Conservation (phyloP, 2,113 vertebrate genomes). For the Chitala chitala region DNA sequence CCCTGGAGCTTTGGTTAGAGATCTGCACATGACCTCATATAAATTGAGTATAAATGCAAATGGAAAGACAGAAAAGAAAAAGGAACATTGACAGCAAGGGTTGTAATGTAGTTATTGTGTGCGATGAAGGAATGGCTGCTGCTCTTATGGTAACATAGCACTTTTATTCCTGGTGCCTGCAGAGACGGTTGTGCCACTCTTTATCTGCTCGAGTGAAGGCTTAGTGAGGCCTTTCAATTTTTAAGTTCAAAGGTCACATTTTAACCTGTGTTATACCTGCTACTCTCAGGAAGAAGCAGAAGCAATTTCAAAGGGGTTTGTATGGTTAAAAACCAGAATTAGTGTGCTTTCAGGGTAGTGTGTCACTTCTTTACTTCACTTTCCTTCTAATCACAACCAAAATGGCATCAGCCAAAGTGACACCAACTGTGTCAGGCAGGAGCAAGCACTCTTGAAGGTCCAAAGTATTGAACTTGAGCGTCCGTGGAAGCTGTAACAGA, state of each 20-base stretch:
- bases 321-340: no score
- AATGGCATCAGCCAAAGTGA: not conserved
- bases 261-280: no score
- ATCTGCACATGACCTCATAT: not conserved
- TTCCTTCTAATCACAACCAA: not conserved
- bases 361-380: not conserved
- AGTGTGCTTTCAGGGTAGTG: no score
- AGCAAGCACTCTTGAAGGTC: not conserved
- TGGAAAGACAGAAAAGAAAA: not conserved
- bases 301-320: no score
- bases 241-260: no score
- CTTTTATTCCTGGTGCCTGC: no score
- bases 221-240: no score
- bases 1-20: not conserved
- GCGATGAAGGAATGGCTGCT: not conserved
- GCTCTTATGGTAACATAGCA: not conserved
- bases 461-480: slow-evolving; percentile 41
- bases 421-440: not conserved
- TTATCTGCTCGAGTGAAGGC: no score
- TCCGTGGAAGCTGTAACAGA: no score
- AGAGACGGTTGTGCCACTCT: no score
- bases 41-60: not conserved
- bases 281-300: not conserved
- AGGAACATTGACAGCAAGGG: not conserved
- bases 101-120: not conserved